A percentile compares a stretch with the other conserved stretches of the same genome.
Conservation (phyloP, 2,888 invertebrate genomes). For the Aspidapion aeneum region DNA sequence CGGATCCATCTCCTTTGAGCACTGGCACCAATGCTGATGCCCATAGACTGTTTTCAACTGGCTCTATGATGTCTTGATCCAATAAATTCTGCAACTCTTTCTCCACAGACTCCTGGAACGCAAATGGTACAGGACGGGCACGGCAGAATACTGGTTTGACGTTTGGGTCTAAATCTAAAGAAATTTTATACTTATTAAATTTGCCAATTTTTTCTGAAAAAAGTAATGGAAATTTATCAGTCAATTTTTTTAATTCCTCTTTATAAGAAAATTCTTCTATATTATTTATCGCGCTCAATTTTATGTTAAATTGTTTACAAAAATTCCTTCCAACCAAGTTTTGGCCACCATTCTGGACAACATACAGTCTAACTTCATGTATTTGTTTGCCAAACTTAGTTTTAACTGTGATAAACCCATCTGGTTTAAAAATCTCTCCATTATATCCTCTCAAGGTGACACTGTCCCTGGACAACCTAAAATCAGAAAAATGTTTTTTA, state of each 20-base stretch:
- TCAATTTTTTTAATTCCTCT: not conserved
- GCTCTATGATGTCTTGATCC: constrained; percentile 9
- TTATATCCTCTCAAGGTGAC: constrained; percentile 2
- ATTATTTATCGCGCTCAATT: not conserved
- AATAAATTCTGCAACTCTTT: constrained; percentile 14
- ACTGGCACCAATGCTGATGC: constrained; percentile 20
- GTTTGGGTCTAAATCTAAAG: constrained; percentile 7
- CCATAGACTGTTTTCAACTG: constrained; percentile 12
- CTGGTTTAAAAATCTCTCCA: not conserved
- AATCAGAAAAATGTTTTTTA: constrained; percentile 3
- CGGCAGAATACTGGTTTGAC: constrained; percentile 18
- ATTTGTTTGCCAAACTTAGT: constrained; percentile 1
- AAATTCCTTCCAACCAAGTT: constrained; percentile 16
- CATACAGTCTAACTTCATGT: constrained; percentile 3
- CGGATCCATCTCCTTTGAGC: constrained; percentile 18
- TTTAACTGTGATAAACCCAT: constrained; percentile 3
- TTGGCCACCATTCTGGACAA: constrained; percentile 9
- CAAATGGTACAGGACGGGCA: constrained; percentile 7
- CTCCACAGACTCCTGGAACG: constrained; percentile 11
- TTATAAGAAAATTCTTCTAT: not conserved
- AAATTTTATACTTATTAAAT: constrained; percentile 16
- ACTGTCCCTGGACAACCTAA: not conserved
- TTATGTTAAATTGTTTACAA: constrained; percentile 5
- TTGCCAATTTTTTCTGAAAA: constrained; percentile 17
- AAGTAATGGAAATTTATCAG: not conserved